These are phyloP conservation scores for Netelia virgata DNA, from an alignment of 2,888 invertebrate species.

Conservation along the genomic window DNA sequence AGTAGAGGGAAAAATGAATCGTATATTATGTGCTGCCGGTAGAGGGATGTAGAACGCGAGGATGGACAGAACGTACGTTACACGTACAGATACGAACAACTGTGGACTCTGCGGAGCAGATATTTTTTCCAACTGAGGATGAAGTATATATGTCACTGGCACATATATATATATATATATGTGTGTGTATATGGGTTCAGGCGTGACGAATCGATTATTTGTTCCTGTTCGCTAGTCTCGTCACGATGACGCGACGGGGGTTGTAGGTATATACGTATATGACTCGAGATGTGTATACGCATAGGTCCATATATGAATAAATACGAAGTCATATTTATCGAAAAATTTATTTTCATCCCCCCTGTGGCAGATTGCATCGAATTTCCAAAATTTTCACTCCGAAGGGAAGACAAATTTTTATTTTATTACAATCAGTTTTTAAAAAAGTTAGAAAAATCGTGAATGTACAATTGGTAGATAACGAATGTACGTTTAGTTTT, in stretches of 20 bases:
- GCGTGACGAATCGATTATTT: conserved; percentile 67
- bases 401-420: too few species aligned
- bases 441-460: too few species aligned
- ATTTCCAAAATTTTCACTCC: too few species aligned
- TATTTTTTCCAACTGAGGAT: conserved; percentile 48
- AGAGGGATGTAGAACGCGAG: conserved; percentile 20
- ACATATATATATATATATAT: neutral
- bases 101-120: conserved; percentile 36
- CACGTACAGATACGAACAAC: conserved; percentile 22
- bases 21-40: neutral
- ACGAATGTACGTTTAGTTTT: too few species aligned
- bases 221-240: conserved; percentile 62
- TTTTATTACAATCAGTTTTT: too few species aligned
- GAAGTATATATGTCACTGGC: conserved; percentile 12
- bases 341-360: neutral
- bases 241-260: conserved; percentile 30
- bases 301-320: neutral
- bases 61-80: conserved; percentile 1
- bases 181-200: conserved; percentile 49
- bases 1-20: conserved; percentile 2
- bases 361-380: too few species aligned
- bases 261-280: neutral
- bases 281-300: neutral
- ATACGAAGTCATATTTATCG: neutral
- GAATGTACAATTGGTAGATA: too few species aligned